These are phyloP conservation scores for Torymus texanus DNA, from an alignment of 2,888 invertebrate genomes.

Conservation along the genomic window DNA sequence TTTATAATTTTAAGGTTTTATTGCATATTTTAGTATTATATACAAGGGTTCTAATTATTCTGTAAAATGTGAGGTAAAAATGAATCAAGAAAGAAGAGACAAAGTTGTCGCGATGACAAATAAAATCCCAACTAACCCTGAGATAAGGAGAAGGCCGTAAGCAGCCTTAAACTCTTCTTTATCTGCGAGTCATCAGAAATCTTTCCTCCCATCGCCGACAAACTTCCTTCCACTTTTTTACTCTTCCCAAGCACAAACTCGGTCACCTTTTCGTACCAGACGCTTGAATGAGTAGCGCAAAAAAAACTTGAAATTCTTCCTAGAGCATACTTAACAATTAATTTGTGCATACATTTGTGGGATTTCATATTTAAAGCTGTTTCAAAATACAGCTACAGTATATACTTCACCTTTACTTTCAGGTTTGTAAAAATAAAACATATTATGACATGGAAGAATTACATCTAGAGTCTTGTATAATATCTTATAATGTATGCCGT, in stretches of 20 bases:
- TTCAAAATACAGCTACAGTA: too few species aligned
- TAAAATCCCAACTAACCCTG: slow-evolving; percentile 14
- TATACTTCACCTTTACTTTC: too few species aligned
- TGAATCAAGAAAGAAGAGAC: not conserved
- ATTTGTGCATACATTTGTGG: too few species aligned
- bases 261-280: not conserved
- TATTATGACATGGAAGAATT: too few species aligned
- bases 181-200: slow-evolving; percentile 45
- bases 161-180: slow-evolving; percentile 40
- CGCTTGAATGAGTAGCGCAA: not conserved
- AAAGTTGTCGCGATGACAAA: not conserved
- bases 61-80: not conserved
- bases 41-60: too few species aligned
- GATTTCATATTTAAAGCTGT: too few species aligned
- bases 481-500: too few species aligned
- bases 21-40: too few species aligned
- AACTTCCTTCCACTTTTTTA: slow-evolving; percentile 35
- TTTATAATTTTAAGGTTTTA: too few species aligned
- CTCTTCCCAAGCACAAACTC: slow-evolving; percentile 3
- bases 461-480: too few species aligned
- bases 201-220: slow-evolving; percentile 51
- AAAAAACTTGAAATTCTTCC: slow-evolving; percentile 4
- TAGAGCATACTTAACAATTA: too few species aligned
- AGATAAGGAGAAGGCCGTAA: slow-evolving; percentile 22
- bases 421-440: too few species aligned